A percentile compares a stretch with the other conserved stretches of the same genome.
phyloP scores from a whole-genome alignment of 2,888 invertebrate genomes.

The Epicampocera succincta region DNA sequence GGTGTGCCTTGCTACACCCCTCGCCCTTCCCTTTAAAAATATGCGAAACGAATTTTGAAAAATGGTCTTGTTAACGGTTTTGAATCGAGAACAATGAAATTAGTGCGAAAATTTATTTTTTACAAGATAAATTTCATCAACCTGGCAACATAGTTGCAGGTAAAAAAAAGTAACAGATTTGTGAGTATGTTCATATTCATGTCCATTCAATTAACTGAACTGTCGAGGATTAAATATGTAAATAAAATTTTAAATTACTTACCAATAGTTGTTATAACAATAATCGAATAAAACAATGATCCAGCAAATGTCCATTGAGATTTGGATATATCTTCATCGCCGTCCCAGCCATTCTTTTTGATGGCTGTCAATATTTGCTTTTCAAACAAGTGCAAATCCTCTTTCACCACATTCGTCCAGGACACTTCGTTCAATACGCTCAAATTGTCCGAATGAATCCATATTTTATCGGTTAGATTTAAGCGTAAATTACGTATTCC shows the following conservation, averaged over 20 bases:
- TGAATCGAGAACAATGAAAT: too few species aligned
- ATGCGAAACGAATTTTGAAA: too few species aligned
- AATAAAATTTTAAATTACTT: constrained; percentile 43
- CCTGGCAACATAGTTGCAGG: too few species aligned
- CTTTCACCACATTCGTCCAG: constrained; percentile 90
- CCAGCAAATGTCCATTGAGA: constrained; percentile 94
- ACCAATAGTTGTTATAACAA: constrained; percentile 98
- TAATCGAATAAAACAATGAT: constrained; percentile 96
- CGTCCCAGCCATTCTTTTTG: constrained; percentile 95
- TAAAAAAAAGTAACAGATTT: too few species aligned
- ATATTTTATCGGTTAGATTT: constrained; percentile 90
- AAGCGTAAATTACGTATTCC: constrained; percentile 88
- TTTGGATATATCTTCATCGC: constrained; percentile 85
- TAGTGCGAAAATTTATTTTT: too few species aligned
- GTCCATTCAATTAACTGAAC: too few species aligned
- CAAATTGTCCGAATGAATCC: constrained; percentile 85
- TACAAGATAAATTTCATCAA: too few species aligned
- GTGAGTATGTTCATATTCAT: too few species aligned
- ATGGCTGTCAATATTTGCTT: constrained; percentile 89
- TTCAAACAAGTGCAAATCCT: constrained; percentile 86
- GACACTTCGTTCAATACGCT: constrained; percentile 86
- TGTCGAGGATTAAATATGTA: too few species aligned
- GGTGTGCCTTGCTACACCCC: too few species aligned
- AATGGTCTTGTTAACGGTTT: too few species aligned
- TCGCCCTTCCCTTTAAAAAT: too few species aligned